Evolutionary conservation across 2,797 vertebrate species (phyloP), one percentile per base, ranked within the genome.

Genomic region (Phrynocephalus forsythii): DNA sequence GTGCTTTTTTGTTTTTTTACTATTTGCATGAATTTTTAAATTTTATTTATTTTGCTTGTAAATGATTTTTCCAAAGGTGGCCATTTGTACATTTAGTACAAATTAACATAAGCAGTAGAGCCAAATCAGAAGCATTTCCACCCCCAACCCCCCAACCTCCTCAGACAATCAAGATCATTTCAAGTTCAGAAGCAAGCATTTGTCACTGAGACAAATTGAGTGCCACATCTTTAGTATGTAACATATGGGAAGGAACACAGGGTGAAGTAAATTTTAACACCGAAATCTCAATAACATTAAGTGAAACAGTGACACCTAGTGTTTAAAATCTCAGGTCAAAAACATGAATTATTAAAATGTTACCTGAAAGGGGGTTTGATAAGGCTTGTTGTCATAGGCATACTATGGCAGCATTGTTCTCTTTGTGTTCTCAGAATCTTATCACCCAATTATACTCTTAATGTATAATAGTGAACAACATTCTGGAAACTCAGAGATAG

Each of bases 281-380:
- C 78, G 84, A 56, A 56, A 79, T 86, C 90, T 91, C 90, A 87
- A 63, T 88, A 90, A 95, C 88, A 7, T 50, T 87, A 94, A 93
- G 95, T 95, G 80, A 82, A 94, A 96, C 87, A 97, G 95, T 96
- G 97, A 97, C 96, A 97, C 93, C 97, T 97, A 96, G 96, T 96
- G 97, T 88, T 91, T 92, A 33, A 91, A 94, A 77, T 68, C 87
- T 89, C 79, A 68, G 83, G 90, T 89, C 87, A 78, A 75, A 44
- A 83, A 67, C 2, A 1, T 0, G 0, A 6, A 63, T 18, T 0
- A 66, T 81, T 81, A 69, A n/a, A 81, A 66, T 20, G 26, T 24
- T 66, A 30, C 2, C 24, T 8, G 24, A 82, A 82, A 76, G 24
- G 22, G 44, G 9, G 50, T 44, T 30, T 33, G 16, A 33, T 48